Evolutionary conservation across 2,888 invertebrate species (phyloP).

Genomic region (Drosophila nr. medialis): DNA sequence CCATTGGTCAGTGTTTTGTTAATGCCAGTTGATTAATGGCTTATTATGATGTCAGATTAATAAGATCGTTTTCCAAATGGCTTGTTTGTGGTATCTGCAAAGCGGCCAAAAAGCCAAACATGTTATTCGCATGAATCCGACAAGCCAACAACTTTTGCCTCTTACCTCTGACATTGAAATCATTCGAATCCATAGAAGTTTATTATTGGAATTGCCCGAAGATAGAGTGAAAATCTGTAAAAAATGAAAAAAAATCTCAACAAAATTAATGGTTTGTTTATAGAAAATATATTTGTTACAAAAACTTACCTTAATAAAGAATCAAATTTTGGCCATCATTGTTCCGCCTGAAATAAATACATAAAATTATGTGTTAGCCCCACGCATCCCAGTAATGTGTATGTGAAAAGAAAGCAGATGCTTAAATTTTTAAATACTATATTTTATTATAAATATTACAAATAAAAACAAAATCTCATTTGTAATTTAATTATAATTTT

Average conservation of each 20-base stretch:
- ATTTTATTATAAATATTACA: constrained; percentile 81
- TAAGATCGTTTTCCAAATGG: constrained; percentile 82
- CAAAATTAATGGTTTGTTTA: neutral
- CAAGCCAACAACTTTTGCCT: constrained; percentile 41
- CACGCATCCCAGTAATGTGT: neutral
- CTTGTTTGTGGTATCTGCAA: constrained; percentile 46
- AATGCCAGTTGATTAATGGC: constrained; percentile 82
- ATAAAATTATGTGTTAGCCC: neutral
- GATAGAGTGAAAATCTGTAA: constrained; percentile 19
- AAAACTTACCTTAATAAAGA: constrained; percentile 8
- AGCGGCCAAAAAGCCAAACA: constrained; percentile 41
- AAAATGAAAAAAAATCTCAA: neutral
- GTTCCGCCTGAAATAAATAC: constrained; percentile 4
- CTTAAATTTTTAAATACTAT: constrained; percentile 77
- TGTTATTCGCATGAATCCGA: constrained; percentile 52
- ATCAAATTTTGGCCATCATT: neutral
- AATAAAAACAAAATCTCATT: constrained; percentile 79
- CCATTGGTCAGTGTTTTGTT: constrained; percentile 72
- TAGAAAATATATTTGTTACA: neutral
- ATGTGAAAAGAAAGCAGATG: neutral
- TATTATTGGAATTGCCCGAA: neutral
- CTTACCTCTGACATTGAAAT: constrained; percentile 58
- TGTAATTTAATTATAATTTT: constrained; percentile 78
- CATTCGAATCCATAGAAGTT: neutral
- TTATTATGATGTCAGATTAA: constrained; percentile 85